A percentile compares a stretch with the other conserved stretches of the same genome.
Evolutionary conservation across 2,888 invertebrate species (phyloP).

Genomic region (Clitarchus hookeri): DNA sequence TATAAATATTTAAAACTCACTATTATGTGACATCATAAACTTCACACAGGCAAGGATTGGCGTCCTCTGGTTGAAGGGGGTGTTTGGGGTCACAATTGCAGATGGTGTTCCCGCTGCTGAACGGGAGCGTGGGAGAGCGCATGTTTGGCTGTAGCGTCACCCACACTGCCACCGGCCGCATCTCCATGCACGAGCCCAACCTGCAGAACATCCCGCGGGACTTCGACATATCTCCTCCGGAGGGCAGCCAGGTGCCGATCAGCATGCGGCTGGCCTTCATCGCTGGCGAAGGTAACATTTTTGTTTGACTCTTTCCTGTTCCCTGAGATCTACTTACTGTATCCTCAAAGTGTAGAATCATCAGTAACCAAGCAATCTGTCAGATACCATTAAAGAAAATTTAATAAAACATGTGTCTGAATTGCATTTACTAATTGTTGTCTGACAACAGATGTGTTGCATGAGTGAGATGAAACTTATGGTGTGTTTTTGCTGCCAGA

Average conservation of each 20-base stretch:
- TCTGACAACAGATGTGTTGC: too few species aligned
- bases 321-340: too few species aligned
- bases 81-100: slow-evolving; percentile 32
- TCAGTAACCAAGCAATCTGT: too few species aligned
- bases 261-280: slow-evolving; percentile 64
- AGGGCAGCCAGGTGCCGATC: slow-evolving; percentile 49
- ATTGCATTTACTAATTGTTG: too few species aligned
- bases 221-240: slow-evolving; percentile 63
- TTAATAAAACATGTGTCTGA: too few species aligned
- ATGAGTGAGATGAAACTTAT: too few species aligned
- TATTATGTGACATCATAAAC: too few species aligned
- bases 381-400: too few species aligned
- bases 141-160: slow-evolving; percentile 65
- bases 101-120: slow-evolving; percentile 44
- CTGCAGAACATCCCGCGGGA: slow-evolving; percentile 90
- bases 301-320: too few species aligned
- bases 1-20: too few species aligned
- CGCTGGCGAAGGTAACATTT: slow-evolving; percentile 53
- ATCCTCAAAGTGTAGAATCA: too few species aligned
- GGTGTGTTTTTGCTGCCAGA: too few species aligned
- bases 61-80: background rate
- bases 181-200: slow-evolving; percentile 92
- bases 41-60: background rate
- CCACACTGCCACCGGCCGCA: slow-evolving; percentile 77
- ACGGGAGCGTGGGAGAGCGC: slow-evolving; percentile 21